Conservation (phyloP, 2,888 invertebrate species). For the Drepanosiphum platanoidis region DNA sequence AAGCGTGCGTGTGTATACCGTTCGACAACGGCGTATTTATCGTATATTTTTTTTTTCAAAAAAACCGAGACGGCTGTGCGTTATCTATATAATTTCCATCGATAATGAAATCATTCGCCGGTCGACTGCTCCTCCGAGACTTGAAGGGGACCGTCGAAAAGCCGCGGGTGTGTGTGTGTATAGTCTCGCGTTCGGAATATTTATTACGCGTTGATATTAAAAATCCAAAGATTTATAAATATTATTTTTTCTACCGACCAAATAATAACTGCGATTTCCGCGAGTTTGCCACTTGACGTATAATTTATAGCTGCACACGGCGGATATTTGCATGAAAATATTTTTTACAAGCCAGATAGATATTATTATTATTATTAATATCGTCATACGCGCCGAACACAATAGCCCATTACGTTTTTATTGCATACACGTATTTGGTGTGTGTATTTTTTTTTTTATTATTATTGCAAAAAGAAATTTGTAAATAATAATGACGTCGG, state of each 20-base stretch:
- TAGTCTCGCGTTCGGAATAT: not conserved
- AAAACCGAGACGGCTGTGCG: slow-evolving; percentile 1
- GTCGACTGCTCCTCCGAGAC: slow-evolving; percentile 8
- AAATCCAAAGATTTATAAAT: slow-evolving; percentile 32
- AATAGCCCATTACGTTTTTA: slow-evolving; percentile 52
- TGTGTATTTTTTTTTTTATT: slow-evolving; percentile 21
- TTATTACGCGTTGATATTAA: slow-evolving; percentile 40
- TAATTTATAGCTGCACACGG: slow-evolving; percentile 14
- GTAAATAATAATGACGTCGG: slow-evolving; percentile 55
- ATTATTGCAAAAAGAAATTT: slow-evolving; percentile 50
- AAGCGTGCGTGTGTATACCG: not conserved
- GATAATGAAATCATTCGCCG: slow-evolving; percentile 29
- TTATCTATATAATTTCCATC: slow-evolving; percentile 29
- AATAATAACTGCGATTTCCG: slow-evolving; percentile 42
- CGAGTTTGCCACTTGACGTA: slow-evolving; percentile 9
- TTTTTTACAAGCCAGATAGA: slow-evolving; percentile 58
- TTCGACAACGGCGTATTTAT: not conserved
- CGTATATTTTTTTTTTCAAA: not conserved
- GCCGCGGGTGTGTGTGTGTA: not conserved
- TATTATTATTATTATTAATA: slow-evolving; percentile 54
- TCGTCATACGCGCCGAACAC: not conserved
- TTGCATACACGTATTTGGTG: slow-evolving; percentile 50
- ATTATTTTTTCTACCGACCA: not conserved
- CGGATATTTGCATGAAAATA: slow-evolving; percentile 47
- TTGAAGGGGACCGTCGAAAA: not conserved